A percentile compares a stretch with the other conserved stretches of the same genome.
These are phyloP conservation scores for Oryzias javanicus DNA, from an alignment of 2,113 vertebrate species.

Conservation along the genomic window DNA sequence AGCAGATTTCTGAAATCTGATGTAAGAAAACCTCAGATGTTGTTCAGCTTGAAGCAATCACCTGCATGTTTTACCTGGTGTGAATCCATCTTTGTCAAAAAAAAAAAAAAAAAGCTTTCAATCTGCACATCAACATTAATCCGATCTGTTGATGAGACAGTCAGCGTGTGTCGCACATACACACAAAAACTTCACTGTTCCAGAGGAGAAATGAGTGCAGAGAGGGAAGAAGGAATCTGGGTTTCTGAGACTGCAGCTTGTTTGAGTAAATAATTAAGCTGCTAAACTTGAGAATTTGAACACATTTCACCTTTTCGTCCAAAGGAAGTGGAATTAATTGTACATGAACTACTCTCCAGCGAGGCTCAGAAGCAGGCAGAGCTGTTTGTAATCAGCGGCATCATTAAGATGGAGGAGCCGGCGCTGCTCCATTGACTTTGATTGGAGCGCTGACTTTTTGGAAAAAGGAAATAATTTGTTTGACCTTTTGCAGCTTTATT, in stretches of 20 bases:
- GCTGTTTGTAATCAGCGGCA: constrained; percentile 59
- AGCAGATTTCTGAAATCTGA: constrained; percentile 14
- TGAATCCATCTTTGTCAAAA: constrained; percentile 22
- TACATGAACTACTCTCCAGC: constrained; percentile 45
- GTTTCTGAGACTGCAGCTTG: constrained; percentile 18
- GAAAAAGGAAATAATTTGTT: constrained; percentile 60
- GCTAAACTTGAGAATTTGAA: constrained; percentile 29
- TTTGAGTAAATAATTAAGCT: constrained; percentile 44
- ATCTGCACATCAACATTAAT: constrained; percentile 36
- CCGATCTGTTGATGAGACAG: constrained; percentile 1
- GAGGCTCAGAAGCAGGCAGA: constrained; percentile 30
- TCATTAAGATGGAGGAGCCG: constrained; percentile 60
- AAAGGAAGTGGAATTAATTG: constrained; percentile 49
- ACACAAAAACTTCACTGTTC: neutral
- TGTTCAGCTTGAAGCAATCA: constrained; percentile 36
- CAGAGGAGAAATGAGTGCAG: neutral
- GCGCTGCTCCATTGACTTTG: constrained; percentile 57
- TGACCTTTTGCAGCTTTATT: constrained; percentile 65
- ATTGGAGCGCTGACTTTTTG: constrained; percentile 62
- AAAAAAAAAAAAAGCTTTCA: constrained; percentile 16
- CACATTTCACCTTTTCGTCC: constrained; percentile 29
- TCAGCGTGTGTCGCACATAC: constrained; percentile 7
- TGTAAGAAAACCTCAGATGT: constrained; percentile 1
- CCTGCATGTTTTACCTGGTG: constrained; percentile 30
- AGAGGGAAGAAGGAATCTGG: neutral